These are phyloP conservation scores for Eira barbara DNA, from an alignment of 2,113 vertebrate genomes.

Conservation along the genomic window DNA sequence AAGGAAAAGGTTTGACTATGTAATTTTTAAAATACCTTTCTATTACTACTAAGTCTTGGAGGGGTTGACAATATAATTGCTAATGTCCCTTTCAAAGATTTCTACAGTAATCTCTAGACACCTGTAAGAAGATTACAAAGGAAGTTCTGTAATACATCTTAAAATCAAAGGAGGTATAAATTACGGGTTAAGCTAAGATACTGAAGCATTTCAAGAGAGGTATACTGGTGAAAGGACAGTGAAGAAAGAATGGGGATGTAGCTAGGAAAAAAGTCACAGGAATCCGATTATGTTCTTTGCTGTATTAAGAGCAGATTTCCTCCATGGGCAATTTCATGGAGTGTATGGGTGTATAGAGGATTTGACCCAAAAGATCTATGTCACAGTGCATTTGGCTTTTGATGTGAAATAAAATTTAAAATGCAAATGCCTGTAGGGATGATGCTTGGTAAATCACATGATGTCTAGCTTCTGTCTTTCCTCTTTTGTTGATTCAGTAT, in stretches of 20 bases:
- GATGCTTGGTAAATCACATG: background rate
- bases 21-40: constrained; percentile 48
- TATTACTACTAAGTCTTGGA: constrained; percentile 6
- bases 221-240: background rate
- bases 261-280: background rate
- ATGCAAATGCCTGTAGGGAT: background rate
- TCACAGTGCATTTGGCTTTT: constrained; percentile 13
- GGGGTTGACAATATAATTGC: constrained; percentile 41
- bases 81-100: constrained; percentile 37
- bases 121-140: constrained; percentile 32
- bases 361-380: background rate
- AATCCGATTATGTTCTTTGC: background rate
- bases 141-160: constrained; percentile 44
- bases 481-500: background rate
- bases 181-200: background rate
- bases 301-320: background rate
- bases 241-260: background rate
- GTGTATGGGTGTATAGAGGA: background rate
- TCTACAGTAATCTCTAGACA: background rate
- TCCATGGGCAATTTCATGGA: background rate
- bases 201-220: background rate
- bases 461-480: background rate
- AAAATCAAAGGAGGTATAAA: constrained; percentile 37
- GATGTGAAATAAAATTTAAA: background rate
- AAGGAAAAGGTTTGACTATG: constrained; percentile 11